Percentiles rank a stretch among this genome's conserved stretches.
These are phyloP conservation scores for Himalopsyche japonica DNA, from an alignment of 2,888 invertebrate species.

Conservation along the genomic window DNA sequence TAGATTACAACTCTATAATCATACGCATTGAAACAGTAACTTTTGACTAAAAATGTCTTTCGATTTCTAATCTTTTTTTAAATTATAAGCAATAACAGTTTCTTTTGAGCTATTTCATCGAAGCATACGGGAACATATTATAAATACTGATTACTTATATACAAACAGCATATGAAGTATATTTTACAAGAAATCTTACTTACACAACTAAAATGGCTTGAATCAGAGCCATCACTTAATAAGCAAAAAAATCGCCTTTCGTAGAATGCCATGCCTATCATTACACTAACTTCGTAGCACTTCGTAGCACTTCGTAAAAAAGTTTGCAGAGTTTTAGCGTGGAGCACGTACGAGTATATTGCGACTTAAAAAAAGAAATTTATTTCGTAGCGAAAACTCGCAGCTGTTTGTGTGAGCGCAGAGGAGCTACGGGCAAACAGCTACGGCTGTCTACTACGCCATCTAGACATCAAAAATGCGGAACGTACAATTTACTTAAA, in stretches of 20 bases:
- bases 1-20: too few species aligned
- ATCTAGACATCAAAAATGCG: background rate
- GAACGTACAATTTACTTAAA: background rate
- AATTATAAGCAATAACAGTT: too few species aligned
- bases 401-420: background rate
- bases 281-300: background rate
- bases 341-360: background rate
- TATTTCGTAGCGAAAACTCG: background rate
- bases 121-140: too few species aligned
- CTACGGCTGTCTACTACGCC: background rate
- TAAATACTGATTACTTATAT: too few species aligned
- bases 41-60: too few species aligned
- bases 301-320: background rate
- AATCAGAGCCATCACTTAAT: too few species aligned
- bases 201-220: too few species aligned
- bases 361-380: background rate
- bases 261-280: background rate
- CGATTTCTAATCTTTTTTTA: too few species aligned
- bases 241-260: background rate
- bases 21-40: too few species aligned
- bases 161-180: too few species aligned
- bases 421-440: background rate
- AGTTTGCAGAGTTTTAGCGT: background rate
- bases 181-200: too few species aligned
- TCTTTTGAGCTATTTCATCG: too few species aligned